Evolutionary conservation across 2,888 invertebrate genomes (phyloP), one percentile per base, ranked within the genome.

Genomic region (Heliconius ismenius): DNA sequence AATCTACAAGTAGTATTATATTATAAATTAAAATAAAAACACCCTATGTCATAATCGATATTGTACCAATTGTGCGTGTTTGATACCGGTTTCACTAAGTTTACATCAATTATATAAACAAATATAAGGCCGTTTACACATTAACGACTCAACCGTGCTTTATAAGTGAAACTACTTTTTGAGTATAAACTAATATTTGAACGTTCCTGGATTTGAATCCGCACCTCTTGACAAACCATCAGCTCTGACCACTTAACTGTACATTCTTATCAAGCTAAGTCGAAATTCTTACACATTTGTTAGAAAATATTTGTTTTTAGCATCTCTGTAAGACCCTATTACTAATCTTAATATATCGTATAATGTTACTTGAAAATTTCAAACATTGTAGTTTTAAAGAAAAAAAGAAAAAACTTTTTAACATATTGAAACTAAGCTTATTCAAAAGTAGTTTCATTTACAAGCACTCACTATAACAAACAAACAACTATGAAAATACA

Each of bases 11-110:
- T 58, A 78, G 82, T 79, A 81, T 79, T 79, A 54, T 54, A 54
- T 54, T 67, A 67, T 43, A 67, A 43, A 67, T 67, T 39, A 77
- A 80, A 75, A 82, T 39, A 74, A 79, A 75, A 82, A 79, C 82
- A 76, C 82, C 39, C 67, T 67, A 75, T 79, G 80, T 81, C 76
- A 78, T 81, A 74, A 79, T 82, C 81, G 81, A 84, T 82, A 82
- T 80, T 73, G 81, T 80, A 81, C 81, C 72, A 83, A 76, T 90
- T 91, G 91, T 91, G 91, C 91, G 92, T 87, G 86, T 75, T 77
- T 76, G 60, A 72, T 79, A 73, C 70, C 76, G 77, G 67, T 85
- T 84, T 85, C 85, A 79, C 79, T 72, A 70, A 70, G 13, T 36
- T 9, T n/a, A n/a, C 32, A 21, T 32, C 15, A 58, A 70, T 54